Conservation (phyloP, 2,888 invertebrate genomes). For the Orthosia gothica region DNA sequence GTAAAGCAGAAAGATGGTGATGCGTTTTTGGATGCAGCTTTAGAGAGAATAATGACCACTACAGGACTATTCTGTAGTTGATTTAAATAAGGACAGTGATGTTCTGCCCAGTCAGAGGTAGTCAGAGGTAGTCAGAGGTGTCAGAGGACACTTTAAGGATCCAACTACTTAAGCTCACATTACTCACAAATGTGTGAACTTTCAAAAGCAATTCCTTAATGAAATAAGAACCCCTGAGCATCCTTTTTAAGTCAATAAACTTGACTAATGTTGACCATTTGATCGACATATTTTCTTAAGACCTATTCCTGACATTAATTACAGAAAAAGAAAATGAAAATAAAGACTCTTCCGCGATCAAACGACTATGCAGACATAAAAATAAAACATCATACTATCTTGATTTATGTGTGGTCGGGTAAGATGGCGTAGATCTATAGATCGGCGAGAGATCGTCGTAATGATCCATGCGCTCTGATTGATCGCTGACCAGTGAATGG, state of each 20-base stretch:
- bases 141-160: conserved; percentile 40
- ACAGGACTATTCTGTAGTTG: neutral
- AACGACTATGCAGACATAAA: conserved; percentile 47
- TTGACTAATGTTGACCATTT: conserved; percentile 30
- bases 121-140: no score
- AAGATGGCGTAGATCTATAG: conserved; percentile 58
- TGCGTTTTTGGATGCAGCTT: neutral
- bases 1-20: neutral
- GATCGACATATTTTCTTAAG: conserved; percentile 39
- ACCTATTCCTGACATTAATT: conserved; percentile 37
- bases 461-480: conserved; percentile 67
- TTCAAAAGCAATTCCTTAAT: conserved; percentile 44
- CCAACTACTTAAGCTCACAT: conserved; percentile 37
- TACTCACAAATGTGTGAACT: conserved; percentile 45
- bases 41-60: neutral
- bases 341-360: conserved; percentile 43
- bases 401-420: conserved; percentile 53
- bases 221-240: conserved; percentile 37
- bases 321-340: conserved; percentile 22
- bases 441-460: conserved; percentile 55
- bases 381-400: conserved; percentile 57
- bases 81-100: neutral
- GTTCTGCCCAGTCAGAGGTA: conserved; percentile 1
- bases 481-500: conserved; percentile 73
- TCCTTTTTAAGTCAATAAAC: conserved; percentile 45